phyloP scores from a whole-genome alignment of 1,140 invertebrate species.

The Bombus affinis region DNA sequence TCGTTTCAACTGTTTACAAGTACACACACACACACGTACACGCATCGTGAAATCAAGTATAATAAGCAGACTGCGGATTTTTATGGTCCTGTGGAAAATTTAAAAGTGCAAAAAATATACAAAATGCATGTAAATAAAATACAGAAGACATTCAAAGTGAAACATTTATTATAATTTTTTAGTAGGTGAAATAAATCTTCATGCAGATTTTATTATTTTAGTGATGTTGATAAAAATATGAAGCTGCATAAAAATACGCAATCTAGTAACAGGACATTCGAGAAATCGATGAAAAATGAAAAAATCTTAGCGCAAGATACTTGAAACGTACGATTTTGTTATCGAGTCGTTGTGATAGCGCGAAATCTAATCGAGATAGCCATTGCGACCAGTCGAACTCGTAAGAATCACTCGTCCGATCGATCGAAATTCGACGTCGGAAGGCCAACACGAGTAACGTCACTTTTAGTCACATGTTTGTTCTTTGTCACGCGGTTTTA shows the following conservation, averaged over 20 bases:
- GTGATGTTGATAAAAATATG: no score
- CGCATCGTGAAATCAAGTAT: neutral
- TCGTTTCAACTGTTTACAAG: neutral
- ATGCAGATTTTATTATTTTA: no score
- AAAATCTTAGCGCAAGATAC: neutral
- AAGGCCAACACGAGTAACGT: conserved; percentile 57
- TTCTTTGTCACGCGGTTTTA: conserved; percentile 48
- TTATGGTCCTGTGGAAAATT: no score
- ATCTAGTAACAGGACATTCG: no score
- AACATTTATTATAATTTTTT: no score
- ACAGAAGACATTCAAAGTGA: no score
- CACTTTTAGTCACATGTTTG: conserved; percentile 55
- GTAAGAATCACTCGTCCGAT: conserved; percentile 8
- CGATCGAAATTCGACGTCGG: conserved; percentile 43
- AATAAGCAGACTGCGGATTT: neutral
- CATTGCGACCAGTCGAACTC: neutral
- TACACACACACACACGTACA: no score
- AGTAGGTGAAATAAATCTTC: no score
- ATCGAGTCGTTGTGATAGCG: neutral
- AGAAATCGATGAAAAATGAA: neutral
- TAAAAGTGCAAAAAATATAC: no score
- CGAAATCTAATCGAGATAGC: neutral
- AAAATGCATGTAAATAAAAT: no score
- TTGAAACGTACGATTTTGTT: neutral
- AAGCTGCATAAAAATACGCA: no score